Conservation (phyloP, 2,797 vertebrate species). For the Fundulus diaphanus region DNA sequence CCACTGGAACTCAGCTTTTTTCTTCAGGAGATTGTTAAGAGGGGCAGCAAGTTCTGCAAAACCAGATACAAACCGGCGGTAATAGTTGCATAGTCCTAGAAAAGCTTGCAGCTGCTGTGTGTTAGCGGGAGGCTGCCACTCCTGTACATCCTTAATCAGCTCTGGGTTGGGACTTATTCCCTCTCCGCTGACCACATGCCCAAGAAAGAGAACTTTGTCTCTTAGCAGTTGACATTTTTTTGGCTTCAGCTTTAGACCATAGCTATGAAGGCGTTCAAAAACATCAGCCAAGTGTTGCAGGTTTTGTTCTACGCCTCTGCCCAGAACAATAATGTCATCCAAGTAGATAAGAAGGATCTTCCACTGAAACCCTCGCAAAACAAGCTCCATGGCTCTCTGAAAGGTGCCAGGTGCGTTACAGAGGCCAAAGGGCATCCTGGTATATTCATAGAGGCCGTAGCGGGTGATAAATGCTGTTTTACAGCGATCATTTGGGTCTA, state of each 20-base stretch:
- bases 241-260: slow-evolving; percentile 1
- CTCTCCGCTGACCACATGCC: slow-evolving; percentile 8
- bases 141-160: slow-evolving; percentile 6
- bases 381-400: slow-evolving; percentile 12
- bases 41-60: slow-evolving; percentile 2
- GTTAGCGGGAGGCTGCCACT: not conserved
- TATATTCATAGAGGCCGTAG: slow-evolving; percentile 1
- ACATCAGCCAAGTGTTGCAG: not conserved
- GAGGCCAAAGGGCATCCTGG: slow-evolving; percentile 5
- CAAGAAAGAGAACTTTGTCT: not conserved
- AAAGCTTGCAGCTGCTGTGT: slow-evolving; percentile 6
- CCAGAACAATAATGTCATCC: slow-evolving; percentile 8
- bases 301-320: slow-evolving; percentile 3
- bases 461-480: slow-evolving; percentile 6
- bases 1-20: not conserved
- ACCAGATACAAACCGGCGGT: not conserved
- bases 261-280: not conserved
- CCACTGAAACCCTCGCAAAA: slow-evolving; percentile 2
- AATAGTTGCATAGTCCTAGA: slow-evolving; percentile 11
- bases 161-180: slow-evolving; percentile 8
- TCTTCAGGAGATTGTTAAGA: not conserved
- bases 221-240: no score
- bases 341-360: not conserved
- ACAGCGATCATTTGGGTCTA: not conserved
- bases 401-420: no score